These are phyloP conservation scores for Clytia hemisphaerica DNA, from an alignment of 30 jellyfish, hydroid and myxozoan genomes.

Conservation along the genomic window DNA sequence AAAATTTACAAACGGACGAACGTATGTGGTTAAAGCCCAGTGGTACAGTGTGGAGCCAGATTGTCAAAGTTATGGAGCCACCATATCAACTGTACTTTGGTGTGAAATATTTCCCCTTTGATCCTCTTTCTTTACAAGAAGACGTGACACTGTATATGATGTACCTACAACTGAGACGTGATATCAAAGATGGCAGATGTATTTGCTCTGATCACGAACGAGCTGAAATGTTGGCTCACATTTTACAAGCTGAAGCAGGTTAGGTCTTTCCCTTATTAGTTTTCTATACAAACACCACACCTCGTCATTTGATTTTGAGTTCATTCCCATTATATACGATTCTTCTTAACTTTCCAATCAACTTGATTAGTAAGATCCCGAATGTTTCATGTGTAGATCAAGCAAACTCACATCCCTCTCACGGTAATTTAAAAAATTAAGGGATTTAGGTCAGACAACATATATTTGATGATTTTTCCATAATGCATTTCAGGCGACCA, in stretches of 20 bases:
- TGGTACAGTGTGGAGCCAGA: conserved; percentile 76
- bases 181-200: conserved; percentile 61
- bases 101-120: conserved; percentile 74
- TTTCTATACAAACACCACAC: too few species aligned
- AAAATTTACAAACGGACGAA: conserved; percentile 42
- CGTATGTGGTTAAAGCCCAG: conserved; percentile 63
- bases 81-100: conserved; percentile 83
- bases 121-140: conserved; percentile 60
- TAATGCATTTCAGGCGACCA: too few species aligned
- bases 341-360: too few species aligned
- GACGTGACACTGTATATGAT: conserved; percentile 72
- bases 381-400: too few species aligned
- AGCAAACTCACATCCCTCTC: too few species aligned
- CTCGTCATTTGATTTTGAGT: too few species aligned
- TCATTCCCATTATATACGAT: too few species aligned
- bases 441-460: too few species aligned
- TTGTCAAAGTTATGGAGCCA: conserved; percentile 60
- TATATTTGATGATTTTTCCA: too few species aligned
- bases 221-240: conserved; percentile 67
- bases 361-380: too few species aligned
- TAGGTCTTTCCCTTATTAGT: too few species aligned
- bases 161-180: conserved; percentile 71
- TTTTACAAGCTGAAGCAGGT: conserved; percentile 87
- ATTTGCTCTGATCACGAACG: conserved; percentile 53
- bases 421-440: too few species aligned